Evolutionary conservation across 2,797 vertebrate genomes (phyloP).

Genomic region (Danio jaintianensis): DNA sequence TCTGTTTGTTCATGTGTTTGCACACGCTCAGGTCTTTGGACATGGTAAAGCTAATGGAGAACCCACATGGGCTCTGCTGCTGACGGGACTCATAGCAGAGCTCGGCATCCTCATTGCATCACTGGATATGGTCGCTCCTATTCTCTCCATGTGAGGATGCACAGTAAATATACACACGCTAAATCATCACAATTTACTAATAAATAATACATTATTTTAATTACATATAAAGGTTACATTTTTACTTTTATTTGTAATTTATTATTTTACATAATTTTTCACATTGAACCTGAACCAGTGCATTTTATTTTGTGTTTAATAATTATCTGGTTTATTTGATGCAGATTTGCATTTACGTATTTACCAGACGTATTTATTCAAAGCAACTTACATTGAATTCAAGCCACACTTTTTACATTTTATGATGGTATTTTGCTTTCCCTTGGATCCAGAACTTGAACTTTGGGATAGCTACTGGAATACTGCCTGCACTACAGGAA

Average conservation of each 20-base stretch:
- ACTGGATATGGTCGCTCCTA: slow-evolving; percentile 97
- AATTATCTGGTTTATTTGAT: too few relatives aligned
- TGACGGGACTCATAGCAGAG: slow-evolving; percentile 94
- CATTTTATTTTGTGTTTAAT: too few relatives aligned
- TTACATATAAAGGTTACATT: neutral
- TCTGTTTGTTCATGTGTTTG: neutral
- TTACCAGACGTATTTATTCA: too few relatives aligned
- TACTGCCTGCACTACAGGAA: too few relatives aligned
- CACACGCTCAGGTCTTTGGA: slow-evolving; percentile 86
- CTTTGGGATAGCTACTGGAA: too few relatives aligned
- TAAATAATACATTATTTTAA: neutral
- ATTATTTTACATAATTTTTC: too few relatives aligned
- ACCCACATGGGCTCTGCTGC: slow-evolving; percentile 94
- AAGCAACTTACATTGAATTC: too few relatives aligned
- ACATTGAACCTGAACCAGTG: neutral
- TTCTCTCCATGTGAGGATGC: slow-evolving; percentile 94
- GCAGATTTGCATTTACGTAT: too few relatives aligned
- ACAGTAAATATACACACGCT: neutral
- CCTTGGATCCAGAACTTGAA: too few relatives aligned
- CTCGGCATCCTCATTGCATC: slow-evolving; percentile 98
- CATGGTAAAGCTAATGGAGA: slow-evolving; percentile 95
- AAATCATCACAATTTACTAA: neutral
- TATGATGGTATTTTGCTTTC: too few relatives aligned
- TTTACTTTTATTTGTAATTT: neutral
- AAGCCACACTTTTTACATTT: too few relatives aligned